Percentiles rank a stretch among this genome's conserved stretches.
These are phyloP conservation scores for Drosophila limbata DNA, from an alignment of 2,888 invertebrate species.

Conservation along the genomic window DNA sequence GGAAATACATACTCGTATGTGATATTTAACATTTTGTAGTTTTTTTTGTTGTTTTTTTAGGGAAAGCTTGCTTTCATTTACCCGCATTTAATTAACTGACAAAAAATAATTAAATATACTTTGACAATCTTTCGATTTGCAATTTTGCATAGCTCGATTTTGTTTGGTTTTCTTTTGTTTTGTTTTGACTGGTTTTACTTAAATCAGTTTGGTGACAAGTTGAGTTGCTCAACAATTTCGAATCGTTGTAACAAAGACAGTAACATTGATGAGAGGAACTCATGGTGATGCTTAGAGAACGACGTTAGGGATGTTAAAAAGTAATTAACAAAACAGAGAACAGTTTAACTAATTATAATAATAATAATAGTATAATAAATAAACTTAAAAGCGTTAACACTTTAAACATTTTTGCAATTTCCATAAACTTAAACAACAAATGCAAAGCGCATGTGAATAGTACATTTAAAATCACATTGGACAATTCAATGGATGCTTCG, in stretches of 20 bases:
- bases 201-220: conserved; percentile 23
- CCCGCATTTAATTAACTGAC: conserved; percentile 53
- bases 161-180: conserved; percentile 15
- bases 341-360: conserved; percentile 49
- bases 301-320: conserved; percentile 52
- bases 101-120: conserved; percentile 35
- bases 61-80: conserved; percentile 56
- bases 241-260: conserved; percentile 61
- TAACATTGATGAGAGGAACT: conserved; percentile 73
- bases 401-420: conserved; percentile 51
- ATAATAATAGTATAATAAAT: conserved; percentile 61
- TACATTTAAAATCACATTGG: conserved; percentile 40
- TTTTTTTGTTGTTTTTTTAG: conserved; percentile 11
- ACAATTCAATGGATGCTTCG: conserved; percentile 20
- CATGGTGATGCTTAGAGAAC: conserved; percentile 59
- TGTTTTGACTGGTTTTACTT: conserved; percentile 9
- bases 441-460: conserved; percentile 55
- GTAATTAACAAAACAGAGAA: conserved; percentile 62
- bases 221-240: conserved; percentile 45
- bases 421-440: conserved; percentile 70
- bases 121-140: conserved; percentile 29
- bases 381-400: conserved; percentile 69
- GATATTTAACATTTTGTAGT: conserved; percentile 49
- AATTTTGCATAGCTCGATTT: conserved; percentile 35
- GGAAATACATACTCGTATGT: conserved; percentile 38